These are phyloP conservation scores for Cochlearius cochlearius DNA, from an alignment of 2,113 vertebrate genomes.

Conservation along the genomic window DNA sequence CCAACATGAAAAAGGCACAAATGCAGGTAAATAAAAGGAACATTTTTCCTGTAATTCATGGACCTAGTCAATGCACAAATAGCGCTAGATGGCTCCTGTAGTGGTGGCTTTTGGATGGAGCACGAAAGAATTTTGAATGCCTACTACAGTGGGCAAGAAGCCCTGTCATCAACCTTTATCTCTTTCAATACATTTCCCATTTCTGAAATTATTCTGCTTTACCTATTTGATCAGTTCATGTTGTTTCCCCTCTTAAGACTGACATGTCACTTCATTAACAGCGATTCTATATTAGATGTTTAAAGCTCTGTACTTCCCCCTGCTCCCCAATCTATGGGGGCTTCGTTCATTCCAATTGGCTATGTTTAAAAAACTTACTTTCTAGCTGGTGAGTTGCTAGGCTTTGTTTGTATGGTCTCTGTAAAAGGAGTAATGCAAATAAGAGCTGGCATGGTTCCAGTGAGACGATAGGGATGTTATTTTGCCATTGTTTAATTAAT, in stretches of 20 bases:
- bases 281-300: not conserved
- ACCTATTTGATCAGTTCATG: not conserved
- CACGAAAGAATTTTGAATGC: not conserved
- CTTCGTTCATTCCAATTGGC: not conserved
- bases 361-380: not conserved
- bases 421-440: not conserved
- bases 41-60: not conserved
- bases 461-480: not conserved
- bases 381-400: not conserved
- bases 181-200: not conserved
- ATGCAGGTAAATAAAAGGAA: slow-evolving; percentile 85
- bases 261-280: not conserved
- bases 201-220: not conserved
- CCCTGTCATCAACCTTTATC: not conserved
- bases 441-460: not conserved
- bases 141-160: not conserved
- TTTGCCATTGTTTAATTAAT: not conserved
- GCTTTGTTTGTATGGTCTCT: not conserved
- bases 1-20: slow-evolving; percentile 97
- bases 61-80: not conserved
- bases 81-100: not conserved
- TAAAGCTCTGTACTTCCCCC: not conserved
- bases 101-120: not conserved
- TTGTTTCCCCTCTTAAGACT: not conserved
- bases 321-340: not conserved